Evolutionary conservation across 1,140 invertebrate species (phyloP).

Genomic region (Eueides isabella): DNA sequence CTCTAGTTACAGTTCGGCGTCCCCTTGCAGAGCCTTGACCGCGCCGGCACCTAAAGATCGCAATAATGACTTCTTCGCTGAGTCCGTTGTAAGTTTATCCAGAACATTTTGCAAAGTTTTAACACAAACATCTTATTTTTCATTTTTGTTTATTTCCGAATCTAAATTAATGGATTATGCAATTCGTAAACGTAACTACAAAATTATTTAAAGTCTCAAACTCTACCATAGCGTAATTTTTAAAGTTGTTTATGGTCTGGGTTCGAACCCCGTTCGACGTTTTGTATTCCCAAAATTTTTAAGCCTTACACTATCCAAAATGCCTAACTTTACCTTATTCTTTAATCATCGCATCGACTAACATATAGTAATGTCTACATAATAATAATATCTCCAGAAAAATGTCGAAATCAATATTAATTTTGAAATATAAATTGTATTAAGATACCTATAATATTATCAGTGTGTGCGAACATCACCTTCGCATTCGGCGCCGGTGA

Average conservation of each 20-base stretch:
- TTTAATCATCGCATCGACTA: no score
- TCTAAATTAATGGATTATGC: no score
- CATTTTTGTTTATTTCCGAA: no score
- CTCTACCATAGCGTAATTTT: background rate
- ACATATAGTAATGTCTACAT: no score
- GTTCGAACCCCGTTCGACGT: background rate
- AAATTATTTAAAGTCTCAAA: background rate
- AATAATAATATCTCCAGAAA: no score
- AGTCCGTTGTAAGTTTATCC: constrained; percentile 48
- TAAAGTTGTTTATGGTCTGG: background rate
- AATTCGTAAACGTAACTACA: no score
- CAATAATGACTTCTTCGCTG: constrained; percentile 46
- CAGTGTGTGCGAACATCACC: constrained; percentile 44
- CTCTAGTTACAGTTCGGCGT: constrained; percentile 75
- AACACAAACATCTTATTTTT: no score
- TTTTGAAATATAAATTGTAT: background rate
- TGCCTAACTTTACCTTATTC: background rate
- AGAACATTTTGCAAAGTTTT: background rate
- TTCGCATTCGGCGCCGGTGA: constrained; percentile 50
- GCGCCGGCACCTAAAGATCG: constrained; percentile 54
- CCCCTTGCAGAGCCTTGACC: constrained; percentile 71
- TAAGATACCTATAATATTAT: background rate
- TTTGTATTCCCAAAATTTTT: background rate
- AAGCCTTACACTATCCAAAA: background rate
- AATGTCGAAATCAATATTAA: background rate